Evolutionary conservation across 64 coral and sea anemone genomes (phyloP).

Genomic region (Montipora efflorescens): DNA sequence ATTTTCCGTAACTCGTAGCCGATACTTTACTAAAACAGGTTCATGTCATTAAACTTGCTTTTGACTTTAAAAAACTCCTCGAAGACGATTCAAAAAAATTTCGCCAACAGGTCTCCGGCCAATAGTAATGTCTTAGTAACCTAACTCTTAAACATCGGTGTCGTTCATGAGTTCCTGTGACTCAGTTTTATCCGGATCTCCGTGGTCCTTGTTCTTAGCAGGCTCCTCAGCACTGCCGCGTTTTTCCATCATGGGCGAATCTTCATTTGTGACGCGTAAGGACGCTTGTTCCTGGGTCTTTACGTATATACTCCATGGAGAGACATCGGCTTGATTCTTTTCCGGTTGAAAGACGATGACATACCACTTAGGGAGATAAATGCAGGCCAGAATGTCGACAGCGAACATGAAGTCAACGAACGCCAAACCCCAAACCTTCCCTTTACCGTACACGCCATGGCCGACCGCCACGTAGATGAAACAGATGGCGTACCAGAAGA

Average conservation of each 20-base stretch:
- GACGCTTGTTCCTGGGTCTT: slow-evolving; percentile 71
- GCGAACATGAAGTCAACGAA: slow-evolving; percentile 82
- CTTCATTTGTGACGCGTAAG: slow-evolving; percentile 54
- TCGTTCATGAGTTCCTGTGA: slow-evolving; percentile 21
- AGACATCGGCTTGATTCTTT: slow-evolving; percentile 87
- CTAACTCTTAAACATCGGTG: background rate
- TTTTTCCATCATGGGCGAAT: slow-evolving; percentile 54
- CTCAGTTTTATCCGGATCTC: slow-evolving; percentile 9
- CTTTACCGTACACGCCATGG: slow-evolving; percentile 71
- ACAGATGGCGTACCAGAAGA: slow-evolving; percentile 82
- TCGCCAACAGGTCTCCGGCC: no score
- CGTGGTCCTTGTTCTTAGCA: background rate
- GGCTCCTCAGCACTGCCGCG: slow-evolving; percentile 19
- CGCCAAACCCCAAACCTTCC: slow-evolving; percentile 78
- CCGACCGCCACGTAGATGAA: slow-evolving; percentile 86
- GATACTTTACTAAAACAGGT: no score
- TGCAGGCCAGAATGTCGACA: slow-evolving; percentile 70
- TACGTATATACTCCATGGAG: slow-evolving; percentile 75
- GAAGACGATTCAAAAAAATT: no score
- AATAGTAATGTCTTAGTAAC: no score
- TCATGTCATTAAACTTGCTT: no score
- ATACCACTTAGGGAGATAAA: slow-evolving; percentile 95
- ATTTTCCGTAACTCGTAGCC: no score
- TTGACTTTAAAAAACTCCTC: no score
- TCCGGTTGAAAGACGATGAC: slow-evolving; percentile 93